Evolutionary conservation across 2,888 invertebrate species (phyloP), one percentile per base, ranked within the genome.

Genomic region (Eilema caniola): DNA sequence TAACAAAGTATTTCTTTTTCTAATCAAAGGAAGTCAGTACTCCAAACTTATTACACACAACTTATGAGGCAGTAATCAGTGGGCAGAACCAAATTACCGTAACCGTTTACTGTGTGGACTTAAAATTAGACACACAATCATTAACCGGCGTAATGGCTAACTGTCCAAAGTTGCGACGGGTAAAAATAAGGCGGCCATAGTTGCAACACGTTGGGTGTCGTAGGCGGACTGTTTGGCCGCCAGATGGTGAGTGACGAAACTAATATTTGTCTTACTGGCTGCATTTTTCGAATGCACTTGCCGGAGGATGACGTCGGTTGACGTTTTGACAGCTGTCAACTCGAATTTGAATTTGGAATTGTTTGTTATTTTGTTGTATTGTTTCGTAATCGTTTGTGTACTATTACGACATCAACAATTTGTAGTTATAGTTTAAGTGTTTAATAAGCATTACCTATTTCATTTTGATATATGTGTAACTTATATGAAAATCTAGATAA

Each of bases 231-330:
- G 61, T 62, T 61, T 69, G 88, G 85, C 78, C 81, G 73, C 88
- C 91, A 91, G 87, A 91, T 91, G 91, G 84, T 73, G 72, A 73
- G 80, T 87, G 85, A 85, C 82, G 85, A 85, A 85, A 88, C 75
- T 79, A 75, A 81, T 84, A 79, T 83, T 80, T 82, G 84, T 83
- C 75, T 79, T 81, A 76, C 76, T 71, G 70, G 74, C 78, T 83
- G 82, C 83, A 79, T 82, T 84, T 83, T 84, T 79, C 70, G 71
- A 79, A 82, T 83, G 79, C 83, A 82, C 56, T 76, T 70, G 67
- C 66, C 75, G 72, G 66, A 41, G 66, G 68, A 79, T 79, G 77
- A 73, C 66, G 25, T 20, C n/a, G 62, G 73, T 72, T 76, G 76
- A 76, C 74, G 73, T 76, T 84, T 80, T 84, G 86, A 84, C 85